These are phyloP conservation scores for Antechinus stuartii DNA, from an alignment of 2,113 vertebrate species.

Conservation along the genomic window DNA sequence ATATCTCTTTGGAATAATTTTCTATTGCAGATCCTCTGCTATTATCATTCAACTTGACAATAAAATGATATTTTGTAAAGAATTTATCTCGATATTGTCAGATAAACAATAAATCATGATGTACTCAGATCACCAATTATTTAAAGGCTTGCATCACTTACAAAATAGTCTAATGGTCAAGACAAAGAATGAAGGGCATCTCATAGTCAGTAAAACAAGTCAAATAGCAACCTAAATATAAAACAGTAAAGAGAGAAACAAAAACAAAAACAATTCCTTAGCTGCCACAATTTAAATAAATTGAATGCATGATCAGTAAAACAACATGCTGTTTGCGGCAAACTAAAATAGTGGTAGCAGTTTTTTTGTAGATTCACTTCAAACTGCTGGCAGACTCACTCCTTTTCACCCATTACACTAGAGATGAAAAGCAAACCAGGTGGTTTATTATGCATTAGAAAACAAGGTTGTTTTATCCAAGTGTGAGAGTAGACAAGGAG, in stretches of 20 bases:
- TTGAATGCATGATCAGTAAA: conserved; percentile 59
- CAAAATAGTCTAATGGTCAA: conserved; percentile 17
- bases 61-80: neutral
- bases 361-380: conserved; percentile 64
- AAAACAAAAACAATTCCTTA: conserved; percentile 64
- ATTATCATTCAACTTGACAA: neutral
- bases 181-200: neutral
- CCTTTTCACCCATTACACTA: conserved; percentile 59
- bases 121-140: neutral
- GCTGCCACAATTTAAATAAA: conserved; percentile 63
- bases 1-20: neutral
- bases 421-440: conserved; percentile 66
- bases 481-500: conserved; percentile 63
- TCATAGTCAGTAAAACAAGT: conserved; percentile 22
- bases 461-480: conserved; percentile 66
- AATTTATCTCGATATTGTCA: neutral
- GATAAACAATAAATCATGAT: neutral
- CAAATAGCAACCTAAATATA: conserved; percentile 17
- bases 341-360: conserved; percentile 59
- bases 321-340: conserved; percentile 61
- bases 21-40: accelerated
- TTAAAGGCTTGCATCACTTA: neutral
- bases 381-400: conserved; percentile 59
- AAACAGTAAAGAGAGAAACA: conserved; percentile 45
- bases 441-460: conserved; percentile 57